phyloP scores from a whole-genome alignment of 2,797 vertebrate genomes.

The Phataginus tricuspis region DNA sequence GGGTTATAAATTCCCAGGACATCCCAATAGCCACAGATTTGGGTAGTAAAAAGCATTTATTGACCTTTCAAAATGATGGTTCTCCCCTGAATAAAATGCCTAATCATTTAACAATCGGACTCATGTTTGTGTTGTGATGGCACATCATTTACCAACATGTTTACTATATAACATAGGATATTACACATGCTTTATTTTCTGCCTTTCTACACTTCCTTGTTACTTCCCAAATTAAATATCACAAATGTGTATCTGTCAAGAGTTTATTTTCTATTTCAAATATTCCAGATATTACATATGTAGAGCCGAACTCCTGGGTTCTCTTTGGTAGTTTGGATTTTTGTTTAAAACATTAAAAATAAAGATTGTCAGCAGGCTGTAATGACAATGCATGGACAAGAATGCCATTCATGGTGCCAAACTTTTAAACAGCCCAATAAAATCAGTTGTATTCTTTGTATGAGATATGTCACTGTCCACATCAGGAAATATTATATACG shows the following conservation, averaged over 20 bases:
- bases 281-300: not conserved
- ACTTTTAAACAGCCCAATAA: not conserved
- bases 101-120: not conserved
- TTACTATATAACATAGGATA: conserved; percentile 18
- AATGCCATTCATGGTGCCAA: not conserved
- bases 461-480: not conserved
- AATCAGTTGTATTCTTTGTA: not conserved
- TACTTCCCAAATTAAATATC: conserved; percentile 19
- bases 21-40: conserved; percentile 43
- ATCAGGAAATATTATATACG: not conserved
- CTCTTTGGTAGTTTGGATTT: not conserved
- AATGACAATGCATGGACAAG: not conserved
- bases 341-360: not conserved
- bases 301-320: not conserved
- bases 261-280: conserved; percentile 47
- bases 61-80: conserved; percentile 42
- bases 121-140: not conserved
- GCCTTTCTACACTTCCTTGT: not conserved
- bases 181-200: conserved; percentile 3
- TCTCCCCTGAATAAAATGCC: conserved; percentile 23
- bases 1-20: conserved; percentile 62
- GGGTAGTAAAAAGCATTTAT: conserved; percentile 37
- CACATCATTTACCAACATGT: not conserved
- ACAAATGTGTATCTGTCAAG: not conserved
- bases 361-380: not conserved